phyloP scores from a whole-genome alignment of 2,113 vertebrate genomes.

The Sigmodon hispidus region DNA sequence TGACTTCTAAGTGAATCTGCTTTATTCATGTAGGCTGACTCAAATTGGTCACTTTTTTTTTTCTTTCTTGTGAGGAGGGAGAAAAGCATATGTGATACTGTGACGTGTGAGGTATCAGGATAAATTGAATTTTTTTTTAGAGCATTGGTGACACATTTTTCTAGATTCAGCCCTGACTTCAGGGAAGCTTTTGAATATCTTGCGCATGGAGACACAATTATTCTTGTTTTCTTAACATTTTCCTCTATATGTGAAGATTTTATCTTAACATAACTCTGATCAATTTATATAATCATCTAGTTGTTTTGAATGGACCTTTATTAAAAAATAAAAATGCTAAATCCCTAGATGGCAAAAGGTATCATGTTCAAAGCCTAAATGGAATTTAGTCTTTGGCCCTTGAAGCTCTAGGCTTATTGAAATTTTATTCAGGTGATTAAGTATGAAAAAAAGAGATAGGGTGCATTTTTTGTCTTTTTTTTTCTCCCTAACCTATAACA shows the following conservation, averaged over 20 bases:
- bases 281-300: background rate
- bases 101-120: background rate
- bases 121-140: slow-evolving; percentile 7
- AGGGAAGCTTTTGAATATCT: slow-evolving; percentile 47
- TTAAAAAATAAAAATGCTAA: background rate
- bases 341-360: background rate
- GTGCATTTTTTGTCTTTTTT: background rate
- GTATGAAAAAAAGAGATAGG: background rate
- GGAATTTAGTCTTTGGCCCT: background rate
- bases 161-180: background rate
- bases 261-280: background rate
- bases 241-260: background rate
- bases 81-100: background rate
- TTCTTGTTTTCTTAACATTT: slow-evolving; percentile 40
- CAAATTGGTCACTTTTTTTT: slow-evolving; percentile 50
- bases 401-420: background rate
- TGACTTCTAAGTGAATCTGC: slow-evolving; percentile 71
- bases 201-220: background rate
- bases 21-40: slow-evolving; percentile 34
- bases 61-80: background rate
- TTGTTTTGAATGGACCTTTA: slow-evolving; percentile 14
- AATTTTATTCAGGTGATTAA: background rate
- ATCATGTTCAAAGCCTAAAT: background rate
- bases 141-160: background rate
- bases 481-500: background rate